phyloP scores from a whole-genome alignment of 1,140 invertebrate genomes.

The Aphis gossypii region DNA sequence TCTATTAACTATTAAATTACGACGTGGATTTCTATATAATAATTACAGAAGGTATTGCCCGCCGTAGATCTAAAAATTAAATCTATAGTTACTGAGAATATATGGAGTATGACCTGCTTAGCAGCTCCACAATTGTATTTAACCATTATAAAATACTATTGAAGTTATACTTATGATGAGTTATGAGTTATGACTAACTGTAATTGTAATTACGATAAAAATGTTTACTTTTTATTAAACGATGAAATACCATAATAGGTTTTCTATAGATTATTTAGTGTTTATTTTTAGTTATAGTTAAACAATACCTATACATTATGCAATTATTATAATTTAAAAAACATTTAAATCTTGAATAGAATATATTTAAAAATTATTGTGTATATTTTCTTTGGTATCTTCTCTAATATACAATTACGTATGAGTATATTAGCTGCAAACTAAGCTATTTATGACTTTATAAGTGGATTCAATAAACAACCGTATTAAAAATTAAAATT shows the following conservation, averaged over 20 bases:
- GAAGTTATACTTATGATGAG: too few relatives aligned
- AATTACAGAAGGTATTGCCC: not conserved
- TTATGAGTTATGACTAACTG: too few relatives aligned
- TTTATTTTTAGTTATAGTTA: not conserved
- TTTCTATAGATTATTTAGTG: not conserved
- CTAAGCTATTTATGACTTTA: not conserved
- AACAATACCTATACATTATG: not conserved
- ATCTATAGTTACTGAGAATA: not conserved
- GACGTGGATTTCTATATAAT: not conserved
- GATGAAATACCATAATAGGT: not conserved
- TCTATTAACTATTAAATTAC: not conserved
- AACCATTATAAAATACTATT: not conserved
- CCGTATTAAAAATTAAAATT: too few relatives aligned
- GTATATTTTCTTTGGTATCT: not conserved
- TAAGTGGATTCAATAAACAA: not conserved
- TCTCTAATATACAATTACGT: not conserved
- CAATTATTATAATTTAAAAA: not conserved
- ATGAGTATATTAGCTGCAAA: not conserved
- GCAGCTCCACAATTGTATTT: not conserved
- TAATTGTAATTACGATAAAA: not conserved
- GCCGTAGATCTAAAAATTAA: not conserved
- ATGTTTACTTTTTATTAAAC: not conserved
- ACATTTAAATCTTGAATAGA: not conserved
- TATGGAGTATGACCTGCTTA: not conserved
- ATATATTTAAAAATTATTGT: not conserved